Evolutionary conservation across 2,888 invertebrate species (phyloP).

Genomic region (Drosophila neonasuta): DNA sequence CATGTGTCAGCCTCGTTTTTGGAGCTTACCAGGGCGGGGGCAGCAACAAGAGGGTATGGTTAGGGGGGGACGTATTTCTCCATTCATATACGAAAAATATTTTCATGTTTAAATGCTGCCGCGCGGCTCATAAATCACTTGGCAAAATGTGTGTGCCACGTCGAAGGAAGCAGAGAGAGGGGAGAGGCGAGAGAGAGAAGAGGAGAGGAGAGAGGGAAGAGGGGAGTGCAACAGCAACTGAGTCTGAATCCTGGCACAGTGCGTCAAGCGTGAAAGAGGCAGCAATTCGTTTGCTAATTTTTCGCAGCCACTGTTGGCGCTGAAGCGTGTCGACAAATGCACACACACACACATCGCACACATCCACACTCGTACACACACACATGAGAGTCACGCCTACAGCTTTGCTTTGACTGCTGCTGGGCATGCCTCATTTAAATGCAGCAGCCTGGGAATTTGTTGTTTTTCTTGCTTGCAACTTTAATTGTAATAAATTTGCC

Average conservation of each 20-base stretch:
- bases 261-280: slow-evolving; percentile 57
- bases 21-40: not conserved
- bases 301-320: slow-evolving; percentile 56
- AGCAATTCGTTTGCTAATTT: slow-evolving; percentile 60
- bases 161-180: not conserved
- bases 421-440: slow-evolving; percentile 68
- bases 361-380: slow-evolving; percentile 10
- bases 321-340: slow-evolving; percentile 54
- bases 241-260: slow-evolving; percentile 14
- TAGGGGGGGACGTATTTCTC: not conserved
- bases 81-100: slow-evolving; percentile 67
- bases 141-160: slow-evolving; percentile 63
- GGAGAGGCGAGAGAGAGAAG: not conserved
- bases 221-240: slow-evolving; percentile 2
- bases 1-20: slow-evolving; percentile 65
- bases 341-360: slow-evolving; percentile 11
- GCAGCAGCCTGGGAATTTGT: slow-evolving; percentile 37
- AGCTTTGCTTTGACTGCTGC: slow-evolving; percentile 42
- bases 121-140: slow-evolving; percentile 75
- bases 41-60: not conserved
- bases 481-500: slow-evolving; percentile 74
- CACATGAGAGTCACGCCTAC: slow-evolving; percentile 5
- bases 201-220: too few species aligned
- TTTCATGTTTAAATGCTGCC: slow-evolving; percentile 71
- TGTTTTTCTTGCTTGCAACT: slow-evolving; percentile 22